A percentile compares a stretch with the other conserved stretches of the same genome.
These are phyloP conservation scores for Aspidiotus destructor DNA, from an alignment of 2,888 invertebrate genomes.

Conservation along the genomic window DNA sequence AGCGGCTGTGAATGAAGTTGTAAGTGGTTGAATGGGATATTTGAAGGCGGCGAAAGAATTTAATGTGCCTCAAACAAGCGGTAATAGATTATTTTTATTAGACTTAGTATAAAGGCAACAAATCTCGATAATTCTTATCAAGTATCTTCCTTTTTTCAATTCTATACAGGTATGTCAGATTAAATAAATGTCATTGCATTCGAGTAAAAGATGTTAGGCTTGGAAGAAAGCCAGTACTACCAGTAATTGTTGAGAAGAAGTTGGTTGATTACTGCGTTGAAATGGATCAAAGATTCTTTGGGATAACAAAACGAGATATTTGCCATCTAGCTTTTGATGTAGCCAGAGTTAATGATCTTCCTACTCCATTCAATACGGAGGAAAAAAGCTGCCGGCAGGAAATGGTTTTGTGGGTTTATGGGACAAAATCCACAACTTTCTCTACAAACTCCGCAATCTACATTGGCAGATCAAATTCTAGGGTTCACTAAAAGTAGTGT, in stretches of 20 bases:
- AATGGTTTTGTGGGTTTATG: constrained; percentile 1
- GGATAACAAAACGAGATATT: background rate
- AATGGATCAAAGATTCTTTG: constrained; percentile 1
- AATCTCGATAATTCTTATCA: no score
- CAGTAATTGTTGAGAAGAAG: background rate
- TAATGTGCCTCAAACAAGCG: background rate
- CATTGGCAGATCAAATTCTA: background rate
- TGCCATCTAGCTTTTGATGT: background rate
- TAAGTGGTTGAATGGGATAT: background rate
- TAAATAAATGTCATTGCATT: background rate
- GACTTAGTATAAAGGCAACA: background rate
- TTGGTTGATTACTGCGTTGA: background rate
- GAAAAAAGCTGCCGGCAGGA: background rate
- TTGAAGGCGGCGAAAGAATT: background rate
- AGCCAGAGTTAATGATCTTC: background rate
- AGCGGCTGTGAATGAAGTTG: background rate
- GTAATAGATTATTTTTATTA: background rate
- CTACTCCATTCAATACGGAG: constrained; percentile 3
- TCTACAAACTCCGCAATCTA: background rate
- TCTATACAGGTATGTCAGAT: background rate
- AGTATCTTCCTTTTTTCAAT: no score
- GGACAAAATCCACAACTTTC: background rate
- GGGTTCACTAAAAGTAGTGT: background rate
- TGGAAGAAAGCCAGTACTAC: background rate
- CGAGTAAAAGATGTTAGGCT: background rate